Evolutionary conservation across 2,797 vertebrate genomes (phyloP).

Genomic region (Sandelia bainsii): DNA sequence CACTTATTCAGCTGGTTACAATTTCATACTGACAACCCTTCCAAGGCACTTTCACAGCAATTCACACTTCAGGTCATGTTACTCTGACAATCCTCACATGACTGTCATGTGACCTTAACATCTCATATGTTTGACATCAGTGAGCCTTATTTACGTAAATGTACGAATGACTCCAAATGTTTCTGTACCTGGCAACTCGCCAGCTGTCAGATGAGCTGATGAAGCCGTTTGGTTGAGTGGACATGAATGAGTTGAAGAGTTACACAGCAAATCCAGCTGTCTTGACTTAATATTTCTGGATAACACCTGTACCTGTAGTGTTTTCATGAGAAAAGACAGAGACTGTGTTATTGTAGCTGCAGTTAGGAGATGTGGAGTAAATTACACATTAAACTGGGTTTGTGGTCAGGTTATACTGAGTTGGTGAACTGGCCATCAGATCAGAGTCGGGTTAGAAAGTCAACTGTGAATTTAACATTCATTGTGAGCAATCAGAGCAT

Average conservation of each 20-base stretch:
- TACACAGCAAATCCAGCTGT: conserved; percentile 2
- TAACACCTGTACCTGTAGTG: conserved; percentile 1
- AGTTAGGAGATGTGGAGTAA: neutral
- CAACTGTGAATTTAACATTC: conserved; percentile 29
- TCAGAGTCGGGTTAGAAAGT: conserved; percentile 9
- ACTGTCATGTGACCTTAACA: neutral
- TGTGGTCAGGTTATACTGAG: neutral
- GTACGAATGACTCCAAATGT: neutral
- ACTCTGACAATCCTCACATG: neutral
- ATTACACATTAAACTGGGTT: neutral
- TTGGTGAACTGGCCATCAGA: conserved; percentile 1
- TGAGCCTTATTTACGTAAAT: neutral
- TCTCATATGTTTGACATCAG: neutral
- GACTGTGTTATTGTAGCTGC: neutral
- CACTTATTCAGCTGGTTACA: neutral
- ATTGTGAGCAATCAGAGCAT: conserved; percentile 6
- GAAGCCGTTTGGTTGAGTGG: conserved; percentile 12
- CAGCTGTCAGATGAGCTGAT: conserved; percentile 27
- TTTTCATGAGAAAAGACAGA: conserved; percentile 5
- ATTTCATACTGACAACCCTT: conserved; percentile 1
- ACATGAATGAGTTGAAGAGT: conserved; percentile 19
- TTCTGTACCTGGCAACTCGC: neutral
- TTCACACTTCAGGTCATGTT: conserved; percentile 14
- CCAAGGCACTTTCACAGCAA: neutral
- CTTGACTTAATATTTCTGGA: conserved; percentile 14